These are phyloP conservation scores for Helarctos malayanus DNA, from an alignment of 2,797 vertebrate genomes.

Conservation along the genomic window DNA sequence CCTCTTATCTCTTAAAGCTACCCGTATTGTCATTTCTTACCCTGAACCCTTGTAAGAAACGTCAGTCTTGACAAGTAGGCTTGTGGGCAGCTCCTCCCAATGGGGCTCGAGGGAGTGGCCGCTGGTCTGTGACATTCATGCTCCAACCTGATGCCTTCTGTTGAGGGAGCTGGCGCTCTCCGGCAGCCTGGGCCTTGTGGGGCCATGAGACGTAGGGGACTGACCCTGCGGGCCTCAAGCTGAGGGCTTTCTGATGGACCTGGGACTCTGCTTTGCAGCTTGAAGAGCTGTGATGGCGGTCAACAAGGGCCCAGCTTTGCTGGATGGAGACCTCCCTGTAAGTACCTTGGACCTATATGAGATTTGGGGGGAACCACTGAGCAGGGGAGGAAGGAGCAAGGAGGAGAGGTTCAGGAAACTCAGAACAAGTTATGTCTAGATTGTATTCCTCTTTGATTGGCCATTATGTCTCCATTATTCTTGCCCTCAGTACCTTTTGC, in stretches of 20 bases:
- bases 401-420: not conserved
- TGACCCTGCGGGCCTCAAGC: not conserved
- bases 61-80: not conserved
- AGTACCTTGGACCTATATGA: conserved; percentile 9
- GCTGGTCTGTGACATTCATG: not conserved
- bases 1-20: not conserved
- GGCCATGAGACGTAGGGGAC: not conserved
- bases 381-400: not conserved
- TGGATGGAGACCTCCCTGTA: conserved; percentile 87
- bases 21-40: not conserved
- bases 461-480: not conserved
- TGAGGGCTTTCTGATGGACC: not conserved
- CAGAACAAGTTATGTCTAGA: not conserved
- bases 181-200: not conserved
- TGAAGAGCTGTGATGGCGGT: conserved; percentile 72
- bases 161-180: not conserved
- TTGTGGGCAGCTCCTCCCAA: not conserved
- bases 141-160: not conserved
- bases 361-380: not conserved
- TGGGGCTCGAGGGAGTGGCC: not conserved
- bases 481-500: not conserved
- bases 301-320: conserved; percentile 80
- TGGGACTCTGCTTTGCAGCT: conserved; percentile 82
- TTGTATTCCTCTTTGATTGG: not conserved
- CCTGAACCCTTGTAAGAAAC: not conserved